phyloP scores from a whole-genome alignment of 2,113 vertebrate species.

The Microtus pennsylvanicus region DNA sequence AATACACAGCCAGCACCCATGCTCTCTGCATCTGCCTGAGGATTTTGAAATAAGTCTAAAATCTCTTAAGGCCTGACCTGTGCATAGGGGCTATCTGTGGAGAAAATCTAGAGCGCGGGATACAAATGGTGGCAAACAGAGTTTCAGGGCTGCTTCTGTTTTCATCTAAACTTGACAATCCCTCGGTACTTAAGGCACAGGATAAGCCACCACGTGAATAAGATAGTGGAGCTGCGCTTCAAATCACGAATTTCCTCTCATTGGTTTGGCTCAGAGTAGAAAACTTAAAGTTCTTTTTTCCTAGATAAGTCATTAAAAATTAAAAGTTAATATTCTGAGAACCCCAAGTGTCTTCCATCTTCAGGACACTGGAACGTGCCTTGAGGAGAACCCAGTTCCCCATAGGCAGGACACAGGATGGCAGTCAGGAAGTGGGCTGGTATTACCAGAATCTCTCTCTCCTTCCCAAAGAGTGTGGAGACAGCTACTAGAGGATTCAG shows the following conservation, averaged over 20 bases:
- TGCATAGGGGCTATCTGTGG: constrained; percentile 61
- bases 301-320: not conserved
- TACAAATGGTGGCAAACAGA: constrained; percentile 59
- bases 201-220: constrained; percentile 86
- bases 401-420: not conserved
- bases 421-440: not conserved
- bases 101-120: constrained; percentile 75
- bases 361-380: not conserved
- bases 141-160: constrained; percentile 75
- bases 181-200: constrained; percentile 91
- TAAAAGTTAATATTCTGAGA: not conserved
- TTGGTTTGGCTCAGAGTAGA: constrained; percentile 55
- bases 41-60: not conserved
- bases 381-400: too few species aligned
- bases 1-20: constrained; percentile 57
- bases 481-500: not conserved
- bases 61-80: constrained; percentile 48
- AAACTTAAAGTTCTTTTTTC: constrained; percentile 39
- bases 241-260: constrained; percentile 62
- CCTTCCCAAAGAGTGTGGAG: not conserved
- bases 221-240: constrained; percentile 72
- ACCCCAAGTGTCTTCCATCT: not conserved
- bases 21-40: constrained; percentile 63
- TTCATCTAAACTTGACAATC: constrained; percentile 72
- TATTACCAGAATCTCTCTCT: fast-evolving